Conservation (phyloP, 2,888 invertebrate species). For the Tinea pellionella region DNA sequence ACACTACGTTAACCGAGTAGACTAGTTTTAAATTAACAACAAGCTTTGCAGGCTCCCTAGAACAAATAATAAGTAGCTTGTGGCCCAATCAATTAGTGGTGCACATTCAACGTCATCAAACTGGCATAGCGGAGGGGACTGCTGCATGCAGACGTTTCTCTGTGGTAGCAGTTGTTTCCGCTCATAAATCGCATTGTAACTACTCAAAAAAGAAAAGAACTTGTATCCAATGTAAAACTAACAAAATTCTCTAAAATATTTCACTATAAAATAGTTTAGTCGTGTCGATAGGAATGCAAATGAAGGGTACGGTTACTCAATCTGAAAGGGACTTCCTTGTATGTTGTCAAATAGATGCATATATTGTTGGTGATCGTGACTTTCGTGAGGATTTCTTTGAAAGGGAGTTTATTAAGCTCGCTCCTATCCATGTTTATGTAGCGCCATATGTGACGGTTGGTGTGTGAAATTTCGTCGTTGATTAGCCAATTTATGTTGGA, state of each 20-base stretch:
- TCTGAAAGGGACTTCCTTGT: conserved; percentile 24
- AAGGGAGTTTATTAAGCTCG: neutral
- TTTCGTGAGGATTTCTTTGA: neutral
- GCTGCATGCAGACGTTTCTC: too few relatives aligned
- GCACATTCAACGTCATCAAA: too few relatives aligned
- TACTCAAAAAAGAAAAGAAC: too few relatives aligned
- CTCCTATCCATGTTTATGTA: neutral
- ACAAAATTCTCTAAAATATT: conserved; percentile 11
- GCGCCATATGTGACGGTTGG: neutral
- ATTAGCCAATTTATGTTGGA: neutral
- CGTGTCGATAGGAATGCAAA: conserved; percentile 34
- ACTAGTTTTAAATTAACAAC: too few relatives aligned
- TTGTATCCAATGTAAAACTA: too few relatives aligned
- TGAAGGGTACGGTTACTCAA: conserved; percentile 28
- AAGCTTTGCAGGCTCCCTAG: too few relatives aligned
- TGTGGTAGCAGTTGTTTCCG: too few relatives aligned
- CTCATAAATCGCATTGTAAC: too few relatives aligned
- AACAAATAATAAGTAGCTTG: too few relatives aligned
- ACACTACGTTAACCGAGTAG: too few relatives aligned
- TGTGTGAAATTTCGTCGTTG: neutral
- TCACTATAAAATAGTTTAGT: conserved; percentile 10
- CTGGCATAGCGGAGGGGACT: too few relatives aligned
- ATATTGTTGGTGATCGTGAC: neutral
- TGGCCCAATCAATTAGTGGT: too few relatives aligned
- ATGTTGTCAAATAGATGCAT: conserved; percentile 7